These are phyloP conservation scores for Sclerodermus sp. DNA, from an alignment of 2,888 invertebrate genomes.

Conservation along the genomic window DNA sequence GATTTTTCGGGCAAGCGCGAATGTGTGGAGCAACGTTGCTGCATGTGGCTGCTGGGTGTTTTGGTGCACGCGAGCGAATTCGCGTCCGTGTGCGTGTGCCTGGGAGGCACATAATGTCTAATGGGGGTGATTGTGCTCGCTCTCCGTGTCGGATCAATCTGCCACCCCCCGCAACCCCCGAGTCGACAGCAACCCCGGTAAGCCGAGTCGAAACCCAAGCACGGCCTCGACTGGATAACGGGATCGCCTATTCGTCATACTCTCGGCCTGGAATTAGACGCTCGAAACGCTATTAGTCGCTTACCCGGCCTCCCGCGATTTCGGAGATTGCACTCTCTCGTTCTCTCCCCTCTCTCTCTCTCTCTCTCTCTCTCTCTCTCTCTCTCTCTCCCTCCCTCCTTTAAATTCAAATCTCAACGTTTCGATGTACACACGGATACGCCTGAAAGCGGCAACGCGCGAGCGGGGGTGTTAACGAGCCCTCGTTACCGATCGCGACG, in stretches of 20 bases:
- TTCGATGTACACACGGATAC: too few species aligned
- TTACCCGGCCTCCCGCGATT: too few species aligned
- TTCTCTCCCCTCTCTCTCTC: too few species aligned
- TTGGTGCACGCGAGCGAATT: too few species aligned
- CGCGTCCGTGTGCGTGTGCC: constrained; percentile 34
- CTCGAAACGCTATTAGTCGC: background rate
- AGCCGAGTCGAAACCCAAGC: constrained; percentile 37
- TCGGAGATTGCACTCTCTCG: too few species aligned
- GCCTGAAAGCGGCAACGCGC: too few species aligned
- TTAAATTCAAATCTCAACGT: too few species aligned
- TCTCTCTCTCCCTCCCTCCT: too few species aligned
- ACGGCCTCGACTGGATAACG: constrained; percentile 47
- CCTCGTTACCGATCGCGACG: too few species aligned
- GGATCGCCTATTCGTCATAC: constrained; percentile 48
- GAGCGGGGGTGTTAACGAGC: too few species aligned
- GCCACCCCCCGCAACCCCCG: constrained; percentile 48
- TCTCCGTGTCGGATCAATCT: constrained; percentile 58
- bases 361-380: too few species aligned
- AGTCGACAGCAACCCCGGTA: constrained; percentile 17
- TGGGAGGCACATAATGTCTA: constrained; percentile 55
- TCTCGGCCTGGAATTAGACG: background rate
- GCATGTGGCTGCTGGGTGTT: constrained; percentile 25
- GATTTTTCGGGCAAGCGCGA: constrained; percentile 10
- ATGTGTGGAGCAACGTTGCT: constrained; percentile 15
- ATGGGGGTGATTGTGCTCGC: constrained; percentile 57